These are phyloP conservation scores for Orchesella flavescens DNA, from an alignment of 2,888 invertebrate species.

Conservation along the genomic window DNA sequence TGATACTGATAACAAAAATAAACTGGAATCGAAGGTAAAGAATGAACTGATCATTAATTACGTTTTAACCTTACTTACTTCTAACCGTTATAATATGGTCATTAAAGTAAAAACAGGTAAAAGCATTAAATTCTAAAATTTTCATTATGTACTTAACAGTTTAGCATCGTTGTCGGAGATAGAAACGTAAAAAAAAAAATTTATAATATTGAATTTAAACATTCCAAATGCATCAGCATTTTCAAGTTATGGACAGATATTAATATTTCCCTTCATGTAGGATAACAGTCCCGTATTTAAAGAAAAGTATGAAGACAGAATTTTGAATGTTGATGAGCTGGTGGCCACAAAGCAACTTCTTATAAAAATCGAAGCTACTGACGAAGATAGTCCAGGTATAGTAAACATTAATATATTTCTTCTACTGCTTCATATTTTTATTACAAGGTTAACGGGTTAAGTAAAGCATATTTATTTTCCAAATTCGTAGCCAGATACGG, in stretches of 20 bases:
- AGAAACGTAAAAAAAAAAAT: constrained; percentile 34
- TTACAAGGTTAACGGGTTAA: not conserved
- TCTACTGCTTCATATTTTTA: too few relatives aligned
- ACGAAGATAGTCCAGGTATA: constrained; percentile 49
- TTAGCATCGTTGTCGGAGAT: constrained; percentile 28
- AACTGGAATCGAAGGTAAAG: not conserved
- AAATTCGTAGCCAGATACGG: constrained; percentile 28
- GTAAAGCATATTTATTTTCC: too few relatives aligned
- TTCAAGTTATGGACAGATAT: not conserved
- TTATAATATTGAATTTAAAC: not conserved
- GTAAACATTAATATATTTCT: too few relatives aligned
- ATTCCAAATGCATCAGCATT: too few relatives aligned
- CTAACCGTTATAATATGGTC: too few relatives aligned
- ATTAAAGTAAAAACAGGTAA: too few relatives aligned
- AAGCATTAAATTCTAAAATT: too few relatives aligned
- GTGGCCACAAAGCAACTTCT: not conserved
- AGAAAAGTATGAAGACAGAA: constrained; percentile 1
- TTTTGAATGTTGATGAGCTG: constrained; percentile 9
- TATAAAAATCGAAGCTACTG: constrained; percentile 44
- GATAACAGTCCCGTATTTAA: constrained; percentile 28
- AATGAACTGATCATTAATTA: not conserved
- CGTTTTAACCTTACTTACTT: too few relatives aligned
- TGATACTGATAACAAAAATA: constrained; percentile 40
- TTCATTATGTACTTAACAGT: constrained; percentile 5
- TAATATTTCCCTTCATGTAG: constrained; percentile 11